Evolutionary conservation across 2,113 vertebrate genomes (phyloP).

Genomic region (Verasper variegatus): DNA sequence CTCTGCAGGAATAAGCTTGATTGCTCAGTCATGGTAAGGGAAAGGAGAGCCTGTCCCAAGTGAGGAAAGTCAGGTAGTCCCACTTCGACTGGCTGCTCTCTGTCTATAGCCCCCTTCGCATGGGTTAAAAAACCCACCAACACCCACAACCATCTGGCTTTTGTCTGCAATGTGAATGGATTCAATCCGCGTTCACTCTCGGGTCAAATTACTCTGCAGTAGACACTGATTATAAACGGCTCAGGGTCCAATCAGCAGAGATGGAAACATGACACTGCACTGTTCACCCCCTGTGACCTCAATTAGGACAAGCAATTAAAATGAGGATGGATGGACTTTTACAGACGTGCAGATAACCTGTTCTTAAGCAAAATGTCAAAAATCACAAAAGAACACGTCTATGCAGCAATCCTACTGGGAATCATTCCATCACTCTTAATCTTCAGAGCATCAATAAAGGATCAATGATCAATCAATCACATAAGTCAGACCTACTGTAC

Average conservation of each 20-base stretch:
- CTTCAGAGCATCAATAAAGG: constrained; percentile 56
- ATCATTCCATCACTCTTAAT: constrained; percentile 38
- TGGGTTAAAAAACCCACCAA: too few relatives aligned
- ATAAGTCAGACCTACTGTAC: constrained; percentile 38
- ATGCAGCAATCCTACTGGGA: constrained; percentile 32
- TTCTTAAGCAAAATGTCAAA: constrained; percentile 4
- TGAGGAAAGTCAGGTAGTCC: too few relatives aligned
- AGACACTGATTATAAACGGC: too few relatives aligned
- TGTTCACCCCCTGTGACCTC: constrained; percentile 29
- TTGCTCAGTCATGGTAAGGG: too few relatives aligned
- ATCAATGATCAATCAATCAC: constrained; percentile 72
- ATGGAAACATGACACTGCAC: background rate
- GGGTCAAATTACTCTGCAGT: too few relatives aligned
- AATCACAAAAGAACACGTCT: constrained; percentile 12
- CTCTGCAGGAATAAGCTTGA: background rate
- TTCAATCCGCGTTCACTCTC: too few relatives aligned
- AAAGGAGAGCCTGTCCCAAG: too few relatives aligned
- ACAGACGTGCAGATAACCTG: constrained; percentile 16
- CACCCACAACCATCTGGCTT: too few relatives aligned
- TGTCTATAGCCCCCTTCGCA: too few relatives aligned
- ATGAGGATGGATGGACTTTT: constrained; percentile 16
- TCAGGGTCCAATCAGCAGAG: too few relatives aligned
- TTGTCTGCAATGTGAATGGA: too few relatives aligned
- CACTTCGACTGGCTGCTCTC: too few relatives aligned
- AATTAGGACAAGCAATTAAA: constrained; percentile 60